phyloP scores from a whole-genome alignment of 2,113 vertebrate genomes.

The Dasyornis broadbenti region DNA sequence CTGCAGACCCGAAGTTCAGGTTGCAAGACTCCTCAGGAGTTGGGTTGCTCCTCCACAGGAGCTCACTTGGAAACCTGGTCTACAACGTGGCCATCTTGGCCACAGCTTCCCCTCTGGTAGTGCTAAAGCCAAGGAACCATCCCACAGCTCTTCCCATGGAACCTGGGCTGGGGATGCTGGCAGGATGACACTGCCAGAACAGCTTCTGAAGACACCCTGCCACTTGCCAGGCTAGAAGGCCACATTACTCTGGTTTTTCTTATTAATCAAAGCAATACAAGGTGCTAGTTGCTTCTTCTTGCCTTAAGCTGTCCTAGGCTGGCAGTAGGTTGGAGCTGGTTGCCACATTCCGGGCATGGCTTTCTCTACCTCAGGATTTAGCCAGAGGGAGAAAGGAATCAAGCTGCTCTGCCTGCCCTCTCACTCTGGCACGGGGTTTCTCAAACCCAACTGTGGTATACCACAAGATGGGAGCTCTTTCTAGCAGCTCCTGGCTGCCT shows the following conservation, averaged over 20 bases:
- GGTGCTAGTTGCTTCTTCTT: background rate
- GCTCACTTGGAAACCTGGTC: background rate
- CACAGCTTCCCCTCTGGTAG: background rate
- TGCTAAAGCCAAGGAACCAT: background rate
- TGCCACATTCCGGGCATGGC: background rate
- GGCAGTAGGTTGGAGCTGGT: background rate
- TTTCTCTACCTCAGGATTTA: background rate
- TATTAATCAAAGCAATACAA: background rate
- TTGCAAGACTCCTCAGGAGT: background rate
- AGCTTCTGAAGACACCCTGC: background rate
- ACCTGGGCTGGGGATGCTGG: background rate
- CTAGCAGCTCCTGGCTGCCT: background rate
- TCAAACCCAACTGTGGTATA: background rate
- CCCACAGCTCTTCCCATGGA: background rate
- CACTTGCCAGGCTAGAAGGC: background rate
- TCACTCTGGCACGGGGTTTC: background rate
- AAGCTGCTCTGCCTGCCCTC: background rate
- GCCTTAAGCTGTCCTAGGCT: background rate
- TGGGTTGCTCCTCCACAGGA: rapidly evolving
- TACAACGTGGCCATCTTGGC: rapidly evolving
- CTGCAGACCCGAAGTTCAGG: rapidly evolving
- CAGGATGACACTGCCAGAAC: background rate
- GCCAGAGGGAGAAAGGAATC: background rate
- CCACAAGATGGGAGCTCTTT: background rate
- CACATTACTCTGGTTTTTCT: background rate